A percentile compares a stretch with the other conserved stretches of the same genome.
phyloP scores from a whole-genome alignment of 2,797 vertebrate species.

The Melanotaenia pygmaea region DNA sequence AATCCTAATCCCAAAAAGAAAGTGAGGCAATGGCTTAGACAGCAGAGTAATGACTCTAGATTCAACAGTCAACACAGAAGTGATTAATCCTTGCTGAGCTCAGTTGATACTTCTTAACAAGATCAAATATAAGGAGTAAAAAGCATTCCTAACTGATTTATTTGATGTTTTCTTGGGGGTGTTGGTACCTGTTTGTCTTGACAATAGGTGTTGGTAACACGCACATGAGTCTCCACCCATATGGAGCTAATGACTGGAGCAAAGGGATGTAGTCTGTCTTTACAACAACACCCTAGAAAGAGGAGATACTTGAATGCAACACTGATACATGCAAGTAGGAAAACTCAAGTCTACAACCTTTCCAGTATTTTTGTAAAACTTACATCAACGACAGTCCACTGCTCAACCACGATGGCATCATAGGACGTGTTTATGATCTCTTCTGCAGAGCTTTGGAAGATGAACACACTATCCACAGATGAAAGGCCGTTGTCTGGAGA shows the following conservation, averaged over 20 bases:
- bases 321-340: not conserved
- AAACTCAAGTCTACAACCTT: conserved; percentile 36
- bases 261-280: conserved; percentile 93
- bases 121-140: conserved; percentile 1
- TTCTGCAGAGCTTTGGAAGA: conserved; percentile 89
- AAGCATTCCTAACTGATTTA: not conserved
- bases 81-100: conserved; percentile 31
- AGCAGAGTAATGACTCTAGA: conserved; percentile 10
- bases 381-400: conserved; percentile 93
- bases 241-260: conserved; percentile 92
- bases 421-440: conserved; percentile 83
- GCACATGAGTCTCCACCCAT: conserved; percentile 94
- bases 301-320: not conserved
- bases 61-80: conserved; percentile 30
- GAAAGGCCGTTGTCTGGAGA: conserved; percentile 86
- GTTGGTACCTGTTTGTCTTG: conserved; percentile 91
- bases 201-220: conserved; percentile 93
- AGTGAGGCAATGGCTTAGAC: conserved; percentile 17
- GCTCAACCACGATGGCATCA: conserved; percentile 97
- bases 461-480: conserved; percentile 91
- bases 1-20: conserved; percentile 41
- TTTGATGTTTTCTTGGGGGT: not conserved
- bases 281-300: conserved; percentile 88
- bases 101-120: conserved; percentile 7
- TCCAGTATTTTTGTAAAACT: conserved; percentile 37